Conservation (phyloP, 2,113 vertebrate species). For the Esox niger region DNA sequence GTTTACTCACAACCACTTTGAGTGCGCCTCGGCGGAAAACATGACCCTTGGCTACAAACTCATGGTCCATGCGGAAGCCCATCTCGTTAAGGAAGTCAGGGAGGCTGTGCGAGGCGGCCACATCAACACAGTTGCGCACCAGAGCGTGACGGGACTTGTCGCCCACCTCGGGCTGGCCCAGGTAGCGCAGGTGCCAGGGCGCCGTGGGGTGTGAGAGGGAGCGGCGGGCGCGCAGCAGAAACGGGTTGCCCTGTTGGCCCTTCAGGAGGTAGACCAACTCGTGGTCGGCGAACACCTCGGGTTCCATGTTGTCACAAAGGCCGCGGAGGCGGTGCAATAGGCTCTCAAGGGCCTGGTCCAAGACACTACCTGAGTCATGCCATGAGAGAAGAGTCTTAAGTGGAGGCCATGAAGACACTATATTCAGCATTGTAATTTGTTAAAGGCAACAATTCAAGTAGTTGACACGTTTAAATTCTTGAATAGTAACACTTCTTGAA, state of each 20-base stretch:
- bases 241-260: conserved; percentile 95
- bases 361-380: conserved; percentile 82
- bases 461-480: too few species aligned
- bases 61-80: conserved; percentile 98
- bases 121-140: conserved; percentile 94
- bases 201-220: conserved; percentile 81
- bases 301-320: conserved; percentile 96
- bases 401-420: too few species aligned
- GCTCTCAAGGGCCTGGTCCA: conserved; percentile 93
- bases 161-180: conserved; percentile 94
- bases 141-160: conserved; percentile 91
- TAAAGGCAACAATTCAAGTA: too few species aligned
- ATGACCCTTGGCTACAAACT: conserved; percentile 92
- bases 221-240: conserved; percentile 89
- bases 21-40: conserved; percentile 92
- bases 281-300: conserved; percentile 90
- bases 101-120: conserved; percentile 89
- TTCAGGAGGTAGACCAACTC: conserved; percentile 96
- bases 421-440: too few species aligned
- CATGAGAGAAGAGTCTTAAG: too few species aligned
- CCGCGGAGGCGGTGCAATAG: conserved; percentile 91
- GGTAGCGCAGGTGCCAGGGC: conserved; percentile 93
- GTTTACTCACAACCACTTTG: conserved; percentile 94
- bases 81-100: conserved; percentile 94
- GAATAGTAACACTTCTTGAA: too few species aligned